Evolutionary conservation across 2,888 invertebrate genomes (phyloP).

Genomic region (Operophtera brumata): DNA sequence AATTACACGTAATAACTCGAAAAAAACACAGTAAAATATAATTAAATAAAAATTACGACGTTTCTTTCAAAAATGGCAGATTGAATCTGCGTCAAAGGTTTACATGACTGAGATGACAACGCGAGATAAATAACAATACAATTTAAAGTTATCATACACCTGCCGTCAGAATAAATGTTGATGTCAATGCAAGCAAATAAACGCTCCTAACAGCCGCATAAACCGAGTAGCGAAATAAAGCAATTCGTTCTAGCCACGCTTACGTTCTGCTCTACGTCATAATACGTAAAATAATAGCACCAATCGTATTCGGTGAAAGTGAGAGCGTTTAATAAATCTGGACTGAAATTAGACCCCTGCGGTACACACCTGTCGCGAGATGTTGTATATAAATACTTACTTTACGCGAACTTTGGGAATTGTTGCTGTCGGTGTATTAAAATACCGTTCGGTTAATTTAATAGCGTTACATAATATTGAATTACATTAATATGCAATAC

Average conservation of each 20-base stretch:
- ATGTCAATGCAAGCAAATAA: conserved; percentile 15
- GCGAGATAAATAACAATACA: not conserved
- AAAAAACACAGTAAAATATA: too few relatives aligned
- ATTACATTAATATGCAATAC: conserved; percentile 32
- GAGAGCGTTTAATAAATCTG: conserved; percentile 60
- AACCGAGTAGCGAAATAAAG: conserved; percentile 25
- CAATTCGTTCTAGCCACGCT: conserved; percentile 22
- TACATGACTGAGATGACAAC: not conserved
- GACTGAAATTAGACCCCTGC: conserved; percentile 54
- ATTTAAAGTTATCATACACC: conserved; percentile 6
- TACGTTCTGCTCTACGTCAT: conserved; percentile 32
- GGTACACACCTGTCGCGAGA: conserved; percentile 50
- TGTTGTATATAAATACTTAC: conserved; percentile 10
- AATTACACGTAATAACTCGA: too few relatives aligned
- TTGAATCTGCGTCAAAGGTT: too few relatives aligned
- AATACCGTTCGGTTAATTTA: conserved; percentile 9
- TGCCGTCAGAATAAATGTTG: conserved; percentile 1
- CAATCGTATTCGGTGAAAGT: conserved; percentile 62
- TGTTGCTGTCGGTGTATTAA: conserved; percentile 1
- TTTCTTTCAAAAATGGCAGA: too few relatives aligned
- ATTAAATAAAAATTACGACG: too few relatives aligned
- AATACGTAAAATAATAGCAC: conserved; percentile 37
- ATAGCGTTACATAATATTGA: conserved; percentile 32
- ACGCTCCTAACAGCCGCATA: conserved; percentile 17
- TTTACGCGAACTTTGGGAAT: conserved; percentile 1